These are phyloP conservation scores for Acronicta leporina DNA, from an alignment of 2,888 invertebrate genomes.

Conservation along the genomic window DNA sequence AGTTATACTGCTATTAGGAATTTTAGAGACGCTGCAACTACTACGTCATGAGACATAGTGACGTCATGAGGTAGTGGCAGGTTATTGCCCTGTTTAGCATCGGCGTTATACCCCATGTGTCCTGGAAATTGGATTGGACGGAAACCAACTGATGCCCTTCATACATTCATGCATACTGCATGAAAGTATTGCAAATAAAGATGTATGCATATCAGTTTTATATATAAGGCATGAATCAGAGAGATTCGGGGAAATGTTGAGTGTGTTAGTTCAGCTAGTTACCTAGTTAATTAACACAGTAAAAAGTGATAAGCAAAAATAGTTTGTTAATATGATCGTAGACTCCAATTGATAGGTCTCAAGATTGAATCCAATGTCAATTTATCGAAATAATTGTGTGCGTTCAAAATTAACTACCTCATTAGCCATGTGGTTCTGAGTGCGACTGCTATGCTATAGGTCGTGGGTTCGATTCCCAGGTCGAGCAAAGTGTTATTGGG, in stretches of 20 bases:
- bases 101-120: not conserved
- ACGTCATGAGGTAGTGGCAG: not conserved
- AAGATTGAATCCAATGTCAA: no score
- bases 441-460: no score
- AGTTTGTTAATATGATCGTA: no score
- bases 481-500: no score
- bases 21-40: not conserved
- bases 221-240: not conserved
- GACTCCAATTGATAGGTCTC: no score
- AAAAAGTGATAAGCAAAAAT: not conserved
- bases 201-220: not conserved
- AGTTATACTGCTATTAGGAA: slow-evolving; percentile 7
- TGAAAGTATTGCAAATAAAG: not conserved
- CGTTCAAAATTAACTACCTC: no score
- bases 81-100: slow-evolving; percentile 13
- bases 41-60: slow-evolving; percentile 6
- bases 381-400: no score
- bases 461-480: no score
- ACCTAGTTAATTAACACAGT: no score
- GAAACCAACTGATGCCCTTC: not conserved
- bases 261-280: not conserved
- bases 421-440: no score
- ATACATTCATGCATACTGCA: not conserved
- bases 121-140: slow-evolving; percentile 1
- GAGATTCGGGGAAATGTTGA: not conserved